Evolutionary conservation across 2,797 vertebrate genomes (phyloP).

Genomic region (Cyprinodon diabolis): DNA sequence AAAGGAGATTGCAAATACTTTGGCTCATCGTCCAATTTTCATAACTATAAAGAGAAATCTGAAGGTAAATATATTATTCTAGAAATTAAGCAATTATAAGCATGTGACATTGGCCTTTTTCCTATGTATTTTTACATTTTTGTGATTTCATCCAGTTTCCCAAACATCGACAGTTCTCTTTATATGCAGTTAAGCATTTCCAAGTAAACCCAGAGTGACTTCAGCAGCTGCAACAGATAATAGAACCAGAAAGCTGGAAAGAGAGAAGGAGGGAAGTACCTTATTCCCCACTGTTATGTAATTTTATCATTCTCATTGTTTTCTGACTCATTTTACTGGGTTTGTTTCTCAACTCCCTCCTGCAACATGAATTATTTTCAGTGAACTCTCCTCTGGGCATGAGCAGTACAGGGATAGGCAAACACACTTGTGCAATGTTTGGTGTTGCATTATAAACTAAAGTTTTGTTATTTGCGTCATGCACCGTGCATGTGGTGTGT

Average conservation of each 20-base stretch:
- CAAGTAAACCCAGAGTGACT: constrained; percentile 11
- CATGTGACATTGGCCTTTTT: neutral
- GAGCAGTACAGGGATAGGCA: constrained; percentile 50
- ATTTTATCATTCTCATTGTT: constrained; percentile 35
- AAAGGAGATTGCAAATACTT: neutral
- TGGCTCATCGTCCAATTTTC: neutral
- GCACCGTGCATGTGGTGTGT: neutral
- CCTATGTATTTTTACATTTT: neutral
- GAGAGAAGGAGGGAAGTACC: constrained; percentile 36
- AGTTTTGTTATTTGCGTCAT: constrained; percentile 29
- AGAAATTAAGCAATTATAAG: neutral
- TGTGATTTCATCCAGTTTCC: neutral
- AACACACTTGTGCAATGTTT: constrained; percentile 13
- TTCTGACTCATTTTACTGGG: constrained; percentile 9
- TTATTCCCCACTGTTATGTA: constrained; percentile 53
- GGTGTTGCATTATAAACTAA: constrained; percentile 22
- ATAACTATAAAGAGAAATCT: no score
- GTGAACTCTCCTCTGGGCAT: constrained; percentile 51
- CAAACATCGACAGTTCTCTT: neutral
- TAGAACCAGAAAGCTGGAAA: constrained; percentile 2
- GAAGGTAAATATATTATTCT: neutral
- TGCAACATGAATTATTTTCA: constrained; percentile 60
- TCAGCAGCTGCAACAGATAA: constrained; percentile 48
- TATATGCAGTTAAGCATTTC: neutral
- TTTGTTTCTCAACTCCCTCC: constrained; percentile 20